Evolutionary conservation across 1,140 invertebrate genomes (phyloP), one percentile per base, ranked within the genome.

Genomic region (Leptinotarsa undecemlineata): DNA sequence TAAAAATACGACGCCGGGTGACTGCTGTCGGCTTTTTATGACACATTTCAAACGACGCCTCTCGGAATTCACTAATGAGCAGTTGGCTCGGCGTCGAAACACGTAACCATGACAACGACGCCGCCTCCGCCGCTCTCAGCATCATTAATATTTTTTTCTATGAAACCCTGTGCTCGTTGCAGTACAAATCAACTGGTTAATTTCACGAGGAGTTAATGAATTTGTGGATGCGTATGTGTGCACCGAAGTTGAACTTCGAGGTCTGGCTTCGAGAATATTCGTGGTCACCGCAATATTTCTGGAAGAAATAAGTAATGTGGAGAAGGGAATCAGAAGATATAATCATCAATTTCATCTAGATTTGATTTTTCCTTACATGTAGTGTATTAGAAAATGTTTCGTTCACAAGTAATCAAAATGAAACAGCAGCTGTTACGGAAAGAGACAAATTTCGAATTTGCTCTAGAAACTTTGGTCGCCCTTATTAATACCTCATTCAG

Each of bases 1-100:
- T 73, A 73, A 73, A 73, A 73, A 73, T 73, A 73, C 64, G 72
- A 21, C 47, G 62, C 17, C 48, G 33, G 21, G 51, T 33, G 71
- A 48, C 71, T 21, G 77, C 61, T 79, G 82, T 78, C 79, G 80
- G 73, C 77, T 83, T 83, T 82, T 83, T 83, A 79, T 82, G 80
- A 82, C 80, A 82, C 81, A 74, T 83, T 81, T 81, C 77, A 80
- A 80, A 80, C 80, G 82, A 82, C 82, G 82, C 81, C 82, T 82
- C 76, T 78, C 77, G 82, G 82, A 83, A 83, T 83, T 83, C 81
- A 82, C 82, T 83, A 83, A 83, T 83, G 82, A 83, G 82, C 79
- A 82, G 81, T 82, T 82, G 82, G 82, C 81, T 76, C 76, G 80
- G 77, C 79, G 78, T 82, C 79, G 77, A 48, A 64, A 73, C 68